Percentiles rank a stretch among this genome's conserved stretches.
Evolutionary conservation across 2,888 invertebrate genomes (phyloP).

Genomic region (Lasiommata megera): DNA sequence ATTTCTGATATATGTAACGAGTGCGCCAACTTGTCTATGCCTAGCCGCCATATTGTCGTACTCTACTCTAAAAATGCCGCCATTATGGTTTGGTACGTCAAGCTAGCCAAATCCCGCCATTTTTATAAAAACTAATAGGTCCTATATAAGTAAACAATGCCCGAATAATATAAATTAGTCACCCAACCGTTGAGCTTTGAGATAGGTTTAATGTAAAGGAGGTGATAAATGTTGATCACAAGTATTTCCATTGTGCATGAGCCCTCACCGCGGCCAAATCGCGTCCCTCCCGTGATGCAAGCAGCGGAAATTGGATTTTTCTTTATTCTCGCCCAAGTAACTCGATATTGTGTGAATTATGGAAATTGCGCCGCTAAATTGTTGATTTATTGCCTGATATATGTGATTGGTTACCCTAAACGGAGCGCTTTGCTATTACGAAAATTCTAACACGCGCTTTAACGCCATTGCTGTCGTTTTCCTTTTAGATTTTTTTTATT

Average conservation of each 20-base stretch:
- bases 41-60: no score
- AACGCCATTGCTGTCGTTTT: conserved; percentile 13
- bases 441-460: conserved; percentile 24
- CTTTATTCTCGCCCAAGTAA: conserved; percentile 68
- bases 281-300: conserved; percentile 66
- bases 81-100: no score
- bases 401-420: conserved; percentile 41
- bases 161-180: background rate
- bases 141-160: background rate
- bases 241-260: conserved; percentile 22
- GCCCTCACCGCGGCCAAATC: conserved; percentile 33
- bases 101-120: no score
- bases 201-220: conserved; percentile 11
- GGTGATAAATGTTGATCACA: conserved; percentile 26
- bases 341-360: conserved; percentile 80
- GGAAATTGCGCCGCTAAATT: conserved; percentile 75
- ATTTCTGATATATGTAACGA: no score
- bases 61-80: no score
- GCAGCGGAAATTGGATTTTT: conserved; percentile 78
- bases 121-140: no score
- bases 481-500: background rate
- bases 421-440: conserved; percentile 24
- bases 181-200: no score
- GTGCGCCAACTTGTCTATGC: no score
- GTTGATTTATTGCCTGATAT: conserved; percentile 71